Conservation (phyloP, 2,888 invertebrate species). For the Drosophila gaucha region DNA sequence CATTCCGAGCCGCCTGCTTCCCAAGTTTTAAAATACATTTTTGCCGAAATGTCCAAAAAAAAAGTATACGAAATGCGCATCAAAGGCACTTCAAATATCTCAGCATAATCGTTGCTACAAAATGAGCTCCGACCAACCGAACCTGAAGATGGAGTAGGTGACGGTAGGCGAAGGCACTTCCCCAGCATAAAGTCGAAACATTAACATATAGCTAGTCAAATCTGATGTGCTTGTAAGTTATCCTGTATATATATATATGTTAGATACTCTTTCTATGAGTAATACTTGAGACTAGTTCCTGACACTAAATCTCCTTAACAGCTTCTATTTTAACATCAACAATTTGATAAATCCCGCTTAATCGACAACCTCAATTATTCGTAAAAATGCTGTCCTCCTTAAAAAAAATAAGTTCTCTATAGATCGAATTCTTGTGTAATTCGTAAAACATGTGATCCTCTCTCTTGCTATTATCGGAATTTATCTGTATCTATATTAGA, state of each 20-base stretch:
- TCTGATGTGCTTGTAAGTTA: constrained; percentile 10
- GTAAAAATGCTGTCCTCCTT: too few species aligned
- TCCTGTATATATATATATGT: constrained; percentile 2
- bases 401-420: too few species aligned
- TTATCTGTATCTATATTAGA: too few species aligned
- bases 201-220: neutral
- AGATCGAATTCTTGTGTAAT: too few species aligned
- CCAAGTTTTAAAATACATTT: constrained; percentile 67
- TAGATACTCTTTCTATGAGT: too few species aligned
- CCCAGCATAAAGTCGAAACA: constrained; percentile 26
- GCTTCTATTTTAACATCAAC: too few species aligned
- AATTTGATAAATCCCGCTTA: too few species aligned
- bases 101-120: constrained; percentile 63
- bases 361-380: too few species aligned
- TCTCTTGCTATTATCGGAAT: too few species aligned
- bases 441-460: too few species aligned
- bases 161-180: neutral
- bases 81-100: constrained; percentile 79
- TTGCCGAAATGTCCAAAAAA: constrained; percentile 40
- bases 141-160: constrained; percentile 9
- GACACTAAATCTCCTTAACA: too few species aligned
- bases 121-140: constrained; percentile 41
- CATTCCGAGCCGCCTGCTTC: constrained; percentile 3
- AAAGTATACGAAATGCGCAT: constrained; percentile 65
- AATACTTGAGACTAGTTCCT: too few species aligned